Conservation (phyloP, 1,140 invertebrate genomes). For the Rhynchophorus ferrugineus region DNA sequence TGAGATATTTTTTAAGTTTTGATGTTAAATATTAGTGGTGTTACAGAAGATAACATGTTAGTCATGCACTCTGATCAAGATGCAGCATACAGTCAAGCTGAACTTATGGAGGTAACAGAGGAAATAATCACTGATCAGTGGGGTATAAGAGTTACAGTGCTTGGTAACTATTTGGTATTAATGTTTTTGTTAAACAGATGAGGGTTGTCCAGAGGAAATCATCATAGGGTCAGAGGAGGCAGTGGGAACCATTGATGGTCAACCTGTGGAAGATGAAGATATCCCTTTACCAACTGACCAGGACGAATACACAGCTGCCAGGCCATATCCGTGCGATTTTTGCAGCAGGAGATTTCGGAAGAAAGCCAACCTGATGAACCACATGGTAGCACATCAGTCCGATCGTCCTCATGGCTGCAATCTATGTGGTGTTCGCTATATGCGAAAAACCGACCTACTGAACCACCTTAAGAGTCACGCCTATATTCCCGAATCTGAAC, state of each 20-base stretch:
- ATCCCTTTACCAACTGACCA: conserved; percentile 72
- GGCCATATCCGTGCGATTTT: conserved; percentile 80
- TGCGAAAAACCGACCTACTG: conserved; percentile 68
- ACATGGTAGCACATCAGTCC: conserved; percentile 76
- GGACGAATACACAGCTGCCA: conserved; percentile 68
- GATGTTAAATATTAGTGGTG: conserved; percentile 2
- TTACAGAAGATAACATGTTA: conserved; percentile 40
- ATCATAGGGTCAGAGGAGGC: conserved; percentile 46
- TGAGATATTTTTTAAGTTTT: background rate
- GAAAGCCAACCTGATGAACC: conserved; percentile 73
- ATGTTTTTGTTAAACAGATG: no score
- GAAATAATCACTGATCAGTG: conserved; percentile 72
- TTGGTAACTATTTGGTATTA: conserved; percentile 30
- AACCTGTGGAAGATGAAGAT: conserved; percentile 60
- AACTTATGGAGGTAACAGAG: conserved; percentile 52
- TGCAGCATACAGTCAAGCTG: conserved; percentile 31
- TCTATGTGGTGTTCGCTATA: conserved; percentile 67
- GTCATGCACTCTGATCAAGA: conserved; percentile 36
- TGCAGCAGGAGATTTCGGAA: conserved; percentile 74
- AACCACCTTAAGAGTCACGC: conserved; percentile 77
- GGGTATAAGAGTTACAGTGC: conserved; percentile 41
- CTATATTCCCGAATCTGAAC: conserved; percentile 50
- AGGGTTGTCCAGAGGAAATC: conserved; percentile 36
- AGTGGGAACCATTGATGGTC: conserved; percentile 48
- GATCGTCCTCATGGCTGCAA: conserved; percentile 70